Conservation (phyloP, 2,888 invertebrate species). For the Agelastica alni region DNA sequence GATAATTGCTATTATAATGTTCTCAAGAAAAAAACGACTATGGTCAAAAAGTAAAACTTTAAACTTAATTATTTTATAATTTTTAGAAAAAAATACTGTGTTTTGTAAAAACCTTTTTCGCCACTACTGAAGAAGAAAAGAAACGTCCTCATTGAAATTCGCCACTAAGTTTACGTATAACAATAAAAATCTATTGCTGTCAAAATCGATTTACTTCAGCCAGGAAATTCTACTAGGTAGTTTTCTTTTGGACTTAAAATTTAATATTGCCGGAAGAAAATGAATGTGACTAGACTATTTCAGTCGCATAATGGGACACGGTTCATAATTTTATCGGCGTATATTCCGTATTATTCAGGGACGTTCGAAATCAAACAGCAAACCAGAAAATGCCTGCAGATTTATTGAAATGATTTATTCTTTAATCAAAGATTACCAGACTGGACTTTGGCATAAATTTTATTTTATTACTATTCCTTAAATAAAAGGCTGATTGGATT, state of each 20-base stretch:
- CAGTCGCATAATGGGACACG: slow-evolving; percentile 14
- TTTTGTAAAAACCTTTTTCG: too few relatives aligned
- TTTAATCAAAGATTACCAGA: too few relatives aligned
- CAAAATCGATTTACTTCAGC: slow-evolving; percentile 45
- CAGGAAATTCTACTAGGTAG: slow-evolving; percentile 20
- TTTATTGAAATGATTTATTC: too few relatives aligned
- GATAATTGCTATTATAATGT: too few relatives aligned
- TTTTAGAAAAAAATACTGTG: too few relatives aligned
- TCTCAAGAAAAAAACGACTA: too few relatives aligned
- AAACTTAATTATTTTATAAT: too few relatives aligned
- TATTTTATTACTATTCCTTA: too few relatives aligned
- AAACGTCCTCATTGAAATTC: slow-evolving; percentile 50
- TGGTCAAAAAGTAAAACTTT: too few relatives aligned
- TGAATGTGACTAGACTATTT: slow-evolving; percentile 26
- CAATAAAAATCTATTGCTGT: slow-evolving; percentile 51
- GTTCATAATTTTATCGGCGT: slow-evolving; percentile 15
- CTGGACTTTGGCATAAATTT: too few relatives aligned
- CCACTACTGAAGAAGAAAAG: neutral
- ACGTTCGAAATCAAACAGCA: neutral
- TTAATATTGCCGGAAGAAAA: slow-evolving; percentile 22
- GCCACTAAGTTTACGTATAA: slow-evolving; percentile 50
- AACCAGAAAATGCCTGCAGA: neutral
- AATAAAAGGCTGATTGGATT: too few relatives aligned
- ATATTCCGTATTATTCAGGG: slow-evolving; percentile 1
- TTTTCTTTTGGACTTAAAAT: slow-evolving; percentile 18